These are phyloP conservation scores for Lepus timidus DNA, from an alignment of 2,113 vertebrate species.

Conservation along the genomic window DNA sequence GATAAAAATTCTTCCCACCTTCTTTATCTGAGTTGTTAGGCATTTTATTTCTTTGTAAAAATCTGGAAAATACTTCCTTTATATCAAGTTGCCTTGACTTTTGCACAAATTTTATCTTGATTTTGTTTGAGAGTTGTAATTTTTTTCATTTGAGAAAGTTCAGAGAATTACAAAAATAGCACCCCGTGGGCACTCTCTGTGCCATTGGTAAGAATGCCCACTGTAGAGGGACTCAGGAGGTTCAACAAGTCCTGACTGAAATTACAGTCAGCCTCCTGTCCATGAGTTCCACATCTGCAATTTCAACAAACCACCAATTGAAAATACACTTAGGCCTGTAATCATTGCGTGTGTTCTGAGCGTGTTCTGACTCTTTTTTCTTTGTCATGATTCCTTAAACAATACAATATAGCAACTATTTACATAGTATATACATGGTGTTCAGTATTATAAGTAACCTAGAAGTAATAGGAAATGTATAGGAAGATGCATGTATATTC, in stretches of 20 bases:
- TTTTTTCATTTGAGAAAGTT: background rate
- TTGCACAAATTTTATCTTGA: background rate
- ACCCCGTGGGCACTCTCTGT: background rate
- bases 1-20: background rate
- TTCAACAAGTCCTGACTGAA: background rate
- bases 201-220: background rate
- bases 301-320: background rate
- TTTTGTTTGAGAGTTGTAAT: background rate
- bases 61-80: constrained; percentile 10
- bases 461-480: background rate
- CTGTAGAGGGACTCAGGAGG: background rate
- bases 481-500: background rate
- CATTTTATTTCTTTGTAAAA: background rate
- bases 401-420: background rate
- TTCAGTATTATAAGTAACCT: background rate
- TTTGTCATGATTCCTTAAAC: background rate
- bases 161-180: background rate
- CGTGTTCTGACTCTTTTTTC: background rate
- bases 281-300: too few species aligned
- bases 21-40: background rate
- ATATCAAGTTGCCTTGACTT: background rate
- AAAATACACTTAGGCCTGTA: background rate
- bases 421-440: background rate
- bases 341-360: too few species aligned
- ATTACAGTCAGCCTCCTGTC: background rate